Evolutionary conservation across 2,113 vertebrate species (phyloP), one percentile per base, ranked within the genome.

Genomic region (Smithornis capensis): DNA sequence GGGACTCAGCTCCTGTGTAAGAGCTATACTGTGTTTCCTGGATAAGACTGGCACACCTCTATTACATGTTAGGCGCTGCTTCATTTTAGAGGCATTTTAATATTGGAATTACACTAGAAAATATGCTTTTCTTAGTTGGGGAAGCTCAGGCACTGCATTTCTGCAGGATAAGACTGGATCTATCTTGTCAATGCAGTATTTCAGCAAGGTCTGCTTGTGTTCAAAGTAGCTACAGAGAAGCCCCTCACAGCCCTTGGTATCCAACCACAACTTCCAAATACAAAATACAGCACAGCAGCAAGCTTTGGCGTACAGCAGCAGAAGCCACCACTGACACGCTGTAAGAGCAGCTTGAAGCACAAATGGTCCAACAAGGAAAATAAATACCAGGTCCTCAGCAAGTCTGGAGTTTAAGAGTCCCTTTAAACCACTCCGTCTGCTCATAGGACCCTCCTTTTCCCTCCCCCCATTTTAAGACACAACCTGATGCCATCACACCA

Each of bases 151-250:
- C 70, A 53, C 25, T 53, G n/a, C 28, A 44, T 19, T 73, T 83
- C 63, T 93, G 68, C 64, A 89, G 80, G 45, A 6, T 22, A 55
- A 84, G 35, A 71, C 69, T 42, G 68, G 42, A 74, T 90, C 77
- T 78, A 84, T 60, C 83, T 89, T 52, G 83, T 63, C 93, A 77
- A 67, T 60, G 75, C n/a, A 81, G 62, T 50, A 82, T 91, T 95
- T 97, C 94, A 95, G 70, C 56, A 16, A 93, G 53, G 81, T 94
- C 94, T 97, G 65, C 63, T 70, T 78, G 77, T 47, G 56, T 90
- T 95, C 94, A 97, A 94, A 97, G 90, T 92, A 97, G 83, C 70
- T 52, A 37, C 79, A 88, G 95, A 94, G 57, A 60, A 93, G 89
- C 92, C 96, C 95, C 91, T 96, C 93, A 73, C 27, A 10, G 87